These are phyloP conservation scores for Chloromyia formosa DNA, from an alignment of 2,888 invertebrate species.

Conservation along the genomic window DNA sequence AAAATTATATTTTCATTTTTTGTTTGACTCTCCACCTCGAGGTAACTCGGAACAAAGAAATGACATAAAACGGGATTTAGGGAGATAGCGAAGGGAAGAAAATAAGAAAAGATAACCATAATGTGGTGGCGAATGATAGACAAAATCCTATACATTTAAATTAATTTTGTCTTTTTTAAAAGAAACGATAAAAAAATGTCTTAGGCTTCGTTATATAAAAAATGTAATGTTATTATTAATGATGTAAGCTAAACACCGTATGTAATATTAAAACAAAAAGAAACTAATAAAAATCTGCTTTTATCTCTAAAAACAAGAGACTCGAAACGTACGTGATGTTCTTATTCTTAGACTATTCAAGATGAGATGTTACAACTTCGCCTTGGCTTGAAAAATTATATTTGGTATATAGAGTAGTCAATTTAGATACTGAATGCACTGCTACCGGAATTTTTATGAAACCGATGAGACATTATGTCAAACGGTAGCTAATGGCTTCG, in stretches of 20 bases:
- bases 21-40: too few species aligned
- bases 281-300: slow-evolving; percentile 51
- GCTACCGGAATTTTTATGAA: too few species aligned
- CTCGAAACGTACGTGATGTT: slow-evolving; percentile 17
- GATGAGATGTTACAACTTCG: too few species aligned
- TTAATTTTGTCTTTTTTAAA: slow-evolving; percentile 32
- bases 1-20: background rate
- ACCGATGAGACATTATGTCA: too few species aligned
- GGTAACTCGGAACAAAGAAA: slow-evolving; percentile 48
- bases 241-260: slow-evolving; percentile 51
- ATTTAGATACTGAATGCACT: too few species aligned
- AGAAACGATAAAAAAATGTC: slow-evolving; percentile 44
- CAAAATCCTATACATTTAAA: slow-evolving; percentile 45
- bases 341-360: too few species aligned
- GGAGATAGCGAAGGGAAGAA: slow-evolving; percentile 44
- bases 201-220: slow-evolving; percentile 51
- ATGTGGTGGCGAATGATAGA: slow-evolving; percentile 46
- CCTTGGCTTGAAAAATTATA: too few species aligned
- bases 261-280: slow-evolving; percentile 51
- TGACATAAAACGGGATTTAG: slow-evolving; percentile 45
- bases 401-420: too few species aligned
- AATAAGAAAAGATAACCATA: slow-evolving; percentile 41
- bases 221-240: slow-evolving; percentile 51
- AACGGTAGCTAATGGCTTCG: too few species aligned
- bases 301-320: slow-evolving; percentile 49